Conservation (phyloP, 2,888 invertebrate species). For the Aphrophora alni region DNA sequence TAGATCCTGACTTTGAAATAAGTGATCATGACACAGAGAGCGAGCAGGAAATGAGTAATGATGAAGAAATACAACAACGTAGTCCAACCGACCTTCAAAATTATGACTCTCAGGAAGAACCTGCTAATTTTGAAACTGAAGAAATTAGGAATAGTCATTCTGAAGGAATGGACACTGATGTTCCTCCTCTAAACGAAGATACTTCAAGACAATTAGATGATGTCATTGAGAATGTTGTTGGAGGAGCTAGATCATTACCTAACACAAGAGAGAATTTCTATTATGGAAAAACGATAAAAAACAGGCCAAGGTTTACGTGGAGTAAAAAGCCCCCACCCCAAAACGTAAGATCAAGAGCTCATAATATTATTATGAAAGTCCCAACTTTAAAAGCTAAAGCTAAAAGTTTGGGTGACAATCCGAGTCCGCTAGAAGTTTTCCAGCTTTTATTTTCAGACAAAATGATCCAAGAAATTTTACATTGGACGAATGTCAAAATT, state of each 20-base stretch:
- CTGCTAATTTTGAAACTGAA: not conserved
- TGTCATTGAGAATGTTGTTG: not conserved
- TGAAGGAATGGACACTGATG: too few relatives aligned
- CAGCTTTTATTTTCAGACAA: too few relatives aligned
- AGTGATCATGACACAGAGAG: conserved; percentile 8
- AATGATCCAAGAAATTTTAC: too few relatives aligned
- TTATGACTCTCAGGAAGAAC: too few relatives aligned
- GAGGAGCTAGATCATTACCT: too few relatives aligned
- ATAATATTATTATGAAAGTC: conserved; percentile 9
- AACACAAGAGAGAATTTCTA: not conserved
- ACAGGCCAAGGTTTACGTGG: conserved; percentile 3
- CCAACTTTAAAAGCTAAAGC: conserved; percentile 13
- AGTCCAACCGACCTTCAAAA: too few relatives aligned
- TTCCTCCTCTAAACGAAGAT: too few relatives aligned
- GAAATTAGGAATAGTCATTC: too few relatives aligned
- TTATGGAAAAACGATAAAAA: conserved; percentile 14
- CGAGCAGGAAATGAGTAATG: conserved; percentile 12
- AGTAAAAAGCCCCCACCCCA: not conserved
- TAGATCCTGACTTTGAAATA: conserved; percentile 9
- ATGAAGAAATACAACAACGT: not conserved
- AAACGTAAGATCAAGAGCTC: conserved; percentile 8
- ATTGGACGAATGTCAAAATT: conserved; percentile 19
- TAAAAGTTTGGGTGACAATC: conserved; percentile 12
- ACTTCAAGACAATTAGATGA: too few relatives aligned
- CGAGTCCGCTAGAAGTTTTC: not conserved